Percentiles rank a stretch among this genome's conserved stretches.
phyloP scores from a whole-genome alignment of 2,888 invertebrate species.

The Hirtodrosophila confusa region DNA sequence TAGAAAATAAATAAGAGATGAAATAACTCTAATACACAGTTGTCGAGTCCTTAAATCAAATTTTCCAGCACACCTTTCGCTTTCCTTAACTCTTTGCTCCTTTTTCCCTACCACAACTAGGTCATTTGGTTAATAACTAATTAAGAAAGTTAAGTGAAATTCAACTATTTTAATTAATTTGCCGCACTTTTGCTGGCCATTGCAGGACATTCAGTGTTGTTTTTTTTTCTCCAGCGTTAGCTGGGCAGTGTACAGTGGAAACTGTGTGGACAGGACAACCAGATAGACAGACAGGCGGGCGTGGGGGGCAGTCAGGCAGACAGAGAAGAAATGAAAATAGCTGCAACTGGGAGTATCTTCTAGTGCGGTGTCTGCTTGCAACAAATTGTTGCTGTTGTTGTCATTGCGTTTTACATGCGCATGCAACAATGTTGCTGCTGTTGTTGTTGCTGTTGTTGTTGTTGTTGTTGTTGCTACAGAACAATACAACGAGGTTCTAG shows the following conservation, averaged over 20 bases:
- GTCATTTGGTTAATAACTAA: conserved; percentile 36
- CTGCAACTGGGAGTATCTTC: conserved; percentile 33
- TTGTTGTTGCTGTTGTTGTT: conserved; percentile 23
- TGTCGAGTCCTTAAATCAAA: no score
- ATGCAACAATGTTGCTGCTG: conserved; percentile 37
- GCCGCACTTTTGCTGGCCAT: conserved; percentile 8
- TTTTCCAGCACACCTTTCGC: neutral
- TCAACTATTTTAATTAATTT: conserved; percentile 55
- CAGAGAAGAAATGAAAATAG: conserved; percentile 32
- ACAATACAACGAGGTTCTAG: conserved; percentile 54
- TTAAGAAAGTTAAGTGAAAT: conserved; percentile 42
- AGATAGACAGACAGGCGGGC: neutral
- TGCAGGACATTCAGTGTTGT: conserved; percentile 3
- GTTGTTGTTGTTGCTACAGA: conserved; percentile 27
- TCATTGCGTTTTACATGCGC: conserved; percentile 62
- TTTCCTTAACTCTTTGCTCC: neutral
- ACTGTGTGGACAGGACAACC: neutral
- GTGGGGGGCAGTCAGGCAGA: neutral
- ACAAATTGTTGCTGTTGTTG: conserved; percentile 36
- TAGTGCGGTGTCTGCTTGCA: conserved; percentile 32
- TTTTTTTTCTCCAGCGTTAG: neutral
- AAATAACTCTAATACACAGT: no score
- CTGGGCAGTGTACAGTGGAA: conserved; percentile 8
- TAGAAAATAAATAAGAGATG: no score
- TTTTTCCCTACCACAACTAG: neutral